Conservation (phyloP, 2,888 invertebrate species). For the Caenorhabditis plicata region DNA sequence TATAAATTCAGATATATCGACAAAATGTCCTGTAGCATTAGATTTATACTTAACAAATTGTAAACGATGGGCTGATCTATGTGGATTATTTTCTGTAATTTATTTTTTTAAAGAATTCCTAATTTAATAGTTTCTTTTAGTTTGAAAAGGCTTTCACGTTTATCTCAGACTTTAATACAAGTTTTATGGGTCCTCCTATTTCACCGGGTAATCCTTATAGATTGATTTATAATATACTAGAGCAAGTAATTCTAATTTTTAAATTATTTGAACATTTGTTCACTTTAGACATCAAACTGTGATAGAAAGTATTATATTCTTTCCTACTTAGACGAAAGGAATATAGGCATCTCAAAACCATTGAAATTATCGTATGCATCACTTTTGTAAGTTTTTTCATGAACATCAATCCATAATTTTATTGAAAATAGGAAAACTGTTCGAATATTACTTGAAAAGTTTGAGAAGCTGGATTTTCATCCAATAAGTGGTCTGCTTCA, state of each 20-base stretch:
- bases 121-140: not conserved
- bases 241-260: not conserved
- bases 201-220: not conserved
- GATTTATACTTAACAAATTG: not conserved
- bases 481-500: not conserved
- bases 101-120: not conserved
- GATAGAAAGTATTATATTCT: constrained; percentile 3
- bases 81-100: not conserved
- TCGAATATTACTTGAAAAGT: not conserved
- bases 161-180: not conserved
- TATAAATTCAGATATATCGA: not conserved
- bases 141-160: not conserved
- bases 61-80: not conserved
- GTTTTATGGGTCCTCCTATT: not conserved
- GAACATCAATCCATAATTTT: not conserved
- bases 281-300: not conserved
- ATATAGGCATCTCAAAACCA: not conserved
- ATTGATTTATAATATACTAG: not conserved
- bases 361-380: not conserved
- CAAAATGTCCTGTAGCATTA: not conserved
- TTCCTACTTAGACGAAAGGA: not conserved
- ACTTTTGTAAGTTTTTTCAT: not conserved
- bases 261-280: not conserved
- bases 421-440: not conserved
- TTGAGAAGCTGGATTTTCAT: not conserved